Conservation (phyloP, 1,140 invertebrate genomes). For the Drosophila erecta region DNA sequence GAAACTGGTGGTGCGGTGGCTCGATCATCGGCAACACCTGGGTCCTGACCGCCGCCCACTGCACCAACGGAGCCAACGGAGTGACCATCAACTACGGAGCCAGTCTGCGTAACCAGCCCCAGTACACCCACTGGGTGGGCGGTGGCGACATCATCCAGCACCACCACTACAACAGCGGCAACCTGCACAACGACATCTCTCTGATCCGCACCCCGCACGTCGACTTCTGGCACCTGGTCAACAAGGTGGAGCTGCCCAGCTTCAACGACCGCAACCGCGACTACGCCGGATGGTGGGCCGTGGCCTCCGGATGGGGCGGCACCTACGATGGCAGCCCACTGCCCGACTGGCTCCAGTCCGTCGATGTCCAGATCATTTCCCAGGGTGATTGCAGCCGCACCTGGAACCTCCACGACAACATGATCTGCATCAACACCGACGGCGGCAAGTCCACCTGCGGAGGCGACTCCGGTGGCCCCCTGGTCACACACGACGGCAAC, state of each 20-base stretch:
- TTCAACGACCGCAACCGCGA: constrained; percentile 48
- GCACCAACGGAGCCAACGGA: constrained; percentile 60
- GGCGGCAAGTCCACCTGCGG: constrained; percentile 72
- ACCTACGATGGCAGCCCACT: constrained; percentile 56
- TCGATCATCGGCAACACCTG: constrained; percentile 86
- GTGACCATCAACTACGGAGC: constrained; percentile 70
- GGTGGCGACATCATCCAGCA: constrained; percentile 52
- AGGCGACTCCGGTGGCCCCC: constrained; percentile 86
- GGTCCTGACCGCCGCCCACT: constrained; percentile 88
- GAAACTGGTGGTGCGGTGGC: constrained; percentile 86
- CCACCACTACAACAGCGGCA: constrained; percentile 51
- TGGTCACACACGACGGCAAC: constrained; percentile 67
- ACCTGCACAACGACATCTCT: constrained; percentile 53
- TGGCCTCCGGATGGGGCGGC: constrained; percentile 64
- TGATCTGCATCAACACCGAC: constrained; percentile 64
- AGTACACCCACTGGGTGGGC: constrained; percentile 52
- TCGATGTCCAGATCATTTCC: constrained; percentile 57
- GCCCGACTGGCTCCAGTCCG: constrained; percentile 52
- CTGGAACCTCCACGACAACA: constrained; percentile 41
- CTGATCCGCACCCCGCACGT: constrained; percentile 58
- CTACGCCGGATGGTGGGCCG: constrained; percentile 46
- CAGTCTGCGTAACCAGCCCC: constrained; percentile 58
- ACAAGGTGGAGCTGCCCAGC: constrained; percentile 58
- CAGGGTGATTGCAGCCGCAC: constrained; percentile 22
- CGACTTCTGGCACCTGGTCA: constrained; percentile 57